Percentiles rank a stretch among this genome's conserved stretches.
Evolutionary conservation across 1,140 invertebrate genomes (phyloP).

Genomic region (Caenorhabditis inopinata): DNA sequence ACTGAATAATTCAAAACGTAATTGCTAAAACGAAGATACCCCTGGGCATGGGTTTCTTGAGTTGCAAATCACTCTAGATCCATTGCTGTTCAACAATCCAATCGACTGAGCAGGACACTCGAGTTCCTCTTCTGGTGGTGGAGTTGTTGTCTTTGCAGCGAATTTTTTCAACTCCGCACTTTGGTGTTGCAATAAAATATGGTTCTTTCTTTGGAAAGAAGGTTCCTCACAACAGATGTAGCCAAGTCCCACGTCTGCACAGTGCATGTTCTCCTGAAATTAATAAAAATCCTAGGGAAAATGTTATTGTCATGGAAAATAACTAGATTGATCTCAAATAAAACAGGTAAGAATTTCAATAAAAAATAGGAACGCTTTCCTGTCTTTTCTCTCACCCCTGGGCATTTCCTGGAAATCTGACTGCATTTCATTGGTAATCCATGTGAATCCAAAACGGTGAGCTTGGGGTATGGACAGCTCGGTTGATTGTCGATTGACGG

Average conservation of each 20-base stretch:
- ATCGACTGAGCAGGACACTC: constrained; percentile 42
- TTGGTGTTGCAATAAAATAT: background rate
- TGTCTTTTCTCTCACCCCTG: constrained; percentile 5
- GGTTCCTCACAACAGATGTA: constrained; percentile 46
- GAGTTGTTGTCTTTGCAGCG: background rate
- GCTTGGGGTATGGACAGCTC: constrained; percentile 36
- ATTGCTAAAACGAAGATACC: background rate
- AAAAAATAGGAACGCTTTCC: no score
- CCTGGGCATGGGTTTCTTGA: constrained; percentile 34
- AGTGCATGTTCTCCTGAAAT: constrained; percentile 45
- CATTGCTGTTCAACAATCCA: constrained; percentile 39
- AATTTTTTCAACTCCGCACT: background rate
- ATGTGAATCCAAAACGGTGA: constrained; percentile 45
- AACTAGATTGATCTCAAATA: no score
- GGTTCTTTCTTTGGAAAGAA: constrained; percentile 27
- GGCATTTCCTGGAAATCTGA: constrained; percentile 32
- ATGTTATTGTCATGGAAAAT: no score
- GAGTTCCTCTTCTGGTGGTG: background rate
- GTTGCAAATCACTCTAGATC: constrained; percentile 27
- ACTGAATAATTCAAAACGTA: background rate
- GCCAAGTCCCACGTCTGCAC: constrained; percentile 39
- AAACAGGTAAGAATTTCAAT: no score
- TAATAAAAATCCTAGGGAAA: no score
- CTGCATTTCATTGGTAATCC: constrained; percentile 39
- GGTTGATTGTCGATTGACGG: constrained; percentile 35